These are phyloP conservation scores for Drosophila teissieri DNA, from an alignment of 1,140 invertebrate species.

Conservation along the genomic window DNA sequence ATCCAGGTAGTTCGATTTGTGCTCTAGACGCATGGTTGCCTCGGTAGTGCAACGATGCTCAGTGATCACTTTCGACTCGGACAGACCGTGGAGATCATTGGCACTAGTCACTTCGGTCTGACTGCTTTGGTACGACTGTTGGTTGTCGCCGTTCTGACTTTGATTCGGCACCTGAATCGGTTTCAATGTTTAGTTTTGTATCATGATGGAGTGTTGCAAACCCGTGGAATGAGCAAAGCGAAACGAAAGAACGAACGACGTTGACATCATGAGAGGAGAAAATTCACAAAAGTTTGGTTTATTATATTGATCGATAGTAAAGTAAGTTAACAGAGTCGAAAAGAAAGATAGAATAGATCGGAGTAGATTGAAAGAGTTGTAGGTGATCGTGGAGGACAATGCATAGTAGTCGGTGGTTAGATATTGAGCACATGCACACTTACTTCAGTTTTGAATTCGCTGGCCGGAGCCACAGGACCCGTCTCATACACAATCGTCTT, in stretches of 20 bases:
- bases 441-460: conserved; percentile 83
- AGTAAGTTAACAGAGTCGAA: conserved; percentile 58
- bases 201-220: conserved; percentile 25
- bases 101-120: conserved; percentile 68
- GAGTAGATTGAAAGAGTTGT: conserved; percentile 25
- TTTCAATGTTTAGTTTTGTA: conserved; percentile 23
- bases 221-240: conserved; percentile 71
- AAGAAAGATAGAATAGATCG: conserved; percentile 41
- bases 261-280: conserved; percentile 79
- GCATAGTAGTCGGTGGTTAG: conserved; percentile 52
- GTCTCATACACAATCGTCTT: conserved; percentile 88
- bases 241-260: conserved; percentile 70
- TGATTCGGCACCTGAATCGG: conserved; percentile 2
- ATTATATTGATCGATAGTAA: conserved; percentile 48
- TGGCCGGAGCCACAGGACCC: conserved; percentile 54
- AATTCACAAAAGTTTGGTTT: conserved; percentile 79
- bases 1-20: conserved; percentile 79
- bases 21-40: conserved; percentile 84
- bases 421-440: conserved; percentile 84
- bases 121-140: conserved; percentile 65
- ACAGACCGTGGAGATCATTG: conserved; percentile 80
- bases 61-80: conserved; percentile 84
- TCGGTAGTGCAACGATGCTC: conserved; percentile 84
- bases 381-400: conserved; percentile 36
- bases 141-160: conserved; percentile 37